Conservation (phyloP, 1,140 invertebrate species). For the Saccostrea glomerata region DNA sequence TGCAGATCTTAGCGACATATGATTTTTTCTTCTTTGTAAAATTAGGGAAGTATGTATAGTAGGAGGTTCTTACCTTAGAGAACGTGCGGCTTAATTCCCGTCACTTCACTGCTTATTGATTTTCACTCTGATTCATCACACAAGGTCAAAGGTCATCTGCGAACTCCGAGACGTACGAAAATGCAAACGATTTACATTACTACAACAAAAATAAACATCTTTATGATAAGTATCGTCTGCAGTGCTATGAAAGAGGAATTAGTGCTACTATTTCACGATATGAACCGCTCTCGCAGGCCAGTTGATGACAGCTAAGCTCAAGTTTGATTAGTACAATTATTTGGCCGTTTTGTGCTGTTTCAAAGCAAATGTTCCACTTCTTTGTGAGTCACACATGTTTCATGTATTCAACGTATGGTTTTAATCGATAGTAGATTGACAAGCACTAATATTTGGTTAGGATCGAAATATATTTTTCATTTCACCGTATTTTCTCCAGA, state of each 20-base stretch:
- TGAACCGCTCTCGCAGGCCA: not conserved
- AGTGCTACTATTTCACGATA: not conserved
- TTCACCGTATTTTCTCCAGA: not conserved
- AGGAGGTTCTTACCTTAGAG: not conserved
- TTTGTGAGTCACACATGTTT: not conserved
- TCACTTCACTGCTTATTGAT: constrained; percentile 7
- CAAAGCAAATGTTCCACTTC: not conserved
- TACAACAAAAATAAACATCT: constrained; percentile 21
- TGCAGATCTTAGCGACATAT: not conserved
- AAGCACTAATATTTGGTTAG: not conserved
- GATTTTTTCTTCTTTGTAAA: not conserved
- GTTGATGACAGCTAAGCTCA: not conserved
- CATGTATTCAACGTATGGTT: not conserved
- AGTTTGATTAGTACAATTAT: not conserved
- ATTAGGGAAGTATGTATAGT: not conserved
- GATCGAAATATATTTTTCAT: too few relatives aligned
- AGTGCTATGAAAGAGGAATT: not conserved
- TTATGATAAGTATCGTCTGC: constrained; percentile 17
- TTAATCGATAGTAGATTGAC: not conserved
- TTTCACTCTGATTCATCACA: constrained; percentile 30
- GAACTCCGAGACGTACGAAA: constrained; percentile 1
- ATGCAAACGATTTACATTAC: constrained; percentile 12
- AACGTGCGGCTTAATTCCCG: not conserved
- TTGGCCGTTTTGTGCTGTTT: not conserved
- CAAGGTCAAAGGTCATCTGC: constrained; percentile 17